These are phyloP conservation scores for Cephalopholis sonnerati DNA, from an alignment of 2,113 vertebrate species.

Conservation along the genomic window DNA sequence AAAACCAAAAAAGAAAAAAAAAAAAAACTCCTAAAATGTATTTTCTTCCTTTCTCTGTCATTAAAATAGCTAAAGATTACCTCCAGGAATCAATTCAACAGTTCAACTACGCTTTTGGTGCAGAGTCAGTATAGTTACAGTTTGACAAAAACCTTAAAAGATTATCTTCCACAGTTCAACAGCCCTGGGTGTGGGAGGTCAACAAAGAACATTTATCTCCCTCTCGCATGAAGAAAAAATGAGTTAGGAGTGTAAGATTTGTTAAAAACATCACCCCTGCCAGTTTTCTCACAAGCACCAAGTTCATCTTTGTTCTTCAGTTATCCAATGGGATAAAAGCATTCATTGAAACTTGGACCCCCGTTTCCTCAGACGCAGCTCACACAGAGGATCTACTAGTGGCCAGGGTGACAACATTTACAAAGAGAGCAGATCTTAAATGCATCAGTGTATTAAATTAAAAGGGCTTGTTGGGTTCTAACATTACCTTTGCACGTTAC, in stretches of 20 bases:
- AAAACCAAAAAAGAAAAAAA: conserved; percentile 61
- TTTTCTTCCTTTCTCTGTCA: conserved; percentile 50
- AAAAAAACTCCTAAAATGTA: conserved; percentile 71
- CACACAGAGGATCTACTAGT: not conserved
- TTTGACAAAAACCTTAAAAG: conserved; percentile 42
- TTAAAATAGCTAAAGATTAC: conserved; percentile 73
- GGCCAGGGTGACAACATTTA: conserved; percentile 6
- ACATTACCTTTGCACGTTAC: not conserved
- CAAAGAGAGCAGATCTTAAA: conserved; percentile 12
- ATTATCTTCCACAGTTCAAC: conserved; percentile 44
- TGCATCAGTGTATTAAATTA: conserved; percentile 9
- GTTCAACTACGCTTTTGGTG: conserved; percentile 50
- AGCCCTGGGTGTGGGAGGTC: conserved; percentile 57
- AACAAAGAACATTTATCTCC: conserved; percentile 14
- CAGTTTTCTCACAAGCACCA: conserved; percentile 58
- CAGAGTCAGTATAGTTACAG: conserved; percentile 46
- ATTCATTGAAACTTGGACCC: conserved; percentile 1
- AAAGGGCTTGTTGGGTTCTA: conserved; percentile 27
- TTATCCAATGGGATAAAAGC: conserved; percentile 12
- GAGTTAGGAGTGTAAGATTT: not conserved
- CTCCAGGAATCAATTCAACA: conserved; percentile 48
- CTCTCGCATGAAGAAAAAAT: conserved; percentile 35
- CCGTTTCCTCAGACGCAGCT: conserved; percentile 1
- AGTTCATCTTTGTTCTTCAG: conserved; percentile 53
- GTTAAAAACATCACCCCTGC: conserved; percentile 32